Evolutionary conservation across 2,797 vertebrate species (phyloP), one percentile per base, ranked within the genome.

Genomic region (Anas capensis): DNA sequence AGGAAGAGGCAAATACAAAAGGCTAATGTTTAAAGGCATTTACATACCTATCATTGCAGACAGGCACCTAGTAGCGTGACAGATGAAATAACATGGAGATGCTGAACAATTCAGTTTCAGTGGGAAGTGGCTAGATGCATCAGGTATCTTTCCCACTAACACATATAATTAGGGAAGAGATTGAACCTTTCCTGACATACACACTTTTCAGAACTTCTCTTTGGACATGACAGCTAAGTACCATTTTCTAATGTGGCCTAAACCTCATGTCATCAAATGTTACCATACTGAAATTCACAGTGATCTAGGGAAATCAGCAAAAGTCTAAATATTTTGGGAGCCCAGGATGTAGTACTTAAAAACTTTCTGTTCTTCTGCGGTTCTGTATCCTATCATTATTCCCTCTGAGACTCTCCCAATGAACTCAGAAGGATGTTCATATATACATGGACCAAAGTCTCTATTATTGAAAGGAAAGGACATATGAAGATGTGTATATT

Each of bases 1-100:
- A 86, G 71, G 79, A 49, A 51, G 60, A 88, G 90, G 77, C 58
- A 86, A 42, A 61, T 51, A 40, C 24, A 68, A 34, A 14, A 48
- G 42, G 49, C 27, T 73, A 44, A 12, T 7, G 27, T 69, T 70
- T 80, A 78, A 68, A 95, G 93, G 94, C 78, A 77, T 94, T 92
- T 60, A 57, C 56, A 68, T 42, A 82, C 81, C 88, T 82, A 75
- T 26, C 83, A 36, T 71, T 85, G 90, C 73, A 86, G 51, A 62
- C n/a, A 76, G 77, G 80, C 85, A 84, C 58, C 78, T 78, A 82
- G 80, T 1, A 38, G 71, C 57, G 10, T 3, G 14, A 49, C 48
- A 49, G 48, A 27, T 4, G 64, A 65, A 36, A 44, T 6, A 29
- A 29, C 17, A 14, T 14, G 57, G 31, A 79, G 48, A 27, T 58